Base-by-base conservation (phyloP, 2,113 vertebrate species). In the Strigops habroptila region DNA sequence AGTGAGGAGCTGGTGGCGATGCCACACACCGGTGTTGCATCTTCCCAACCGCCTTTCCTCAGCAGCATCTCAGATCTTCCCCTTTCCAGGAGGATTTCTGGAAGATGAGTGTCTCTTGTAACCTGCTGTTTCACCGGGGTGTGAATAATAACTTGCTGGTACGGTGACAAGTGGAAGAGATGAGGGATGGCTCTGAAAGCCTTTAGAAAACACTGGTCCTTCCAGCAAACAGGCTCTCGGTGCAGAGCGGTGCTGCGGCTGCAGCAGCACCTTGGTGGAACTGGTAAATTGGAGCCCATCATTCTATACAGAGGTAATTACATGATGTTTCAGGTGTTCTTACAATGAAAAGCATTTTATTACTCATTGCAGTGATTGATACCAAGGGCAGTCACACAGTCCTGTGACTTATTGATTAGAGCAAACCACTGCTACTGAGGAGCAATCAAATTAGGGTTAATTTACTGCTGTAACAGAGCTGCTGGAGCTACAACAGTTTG, bases 391-490 rank as follows among this genome's bases (percentile, higher is more conserved):
- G 77, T 55, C 77, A 14, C 90, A 70, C 89, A 92, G 64, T 53
- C 74, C 51, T 30, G 74, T 91, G 88, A 91, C 83, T 95, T 96
- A 94, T 92, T 87, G 91, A 91, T 92, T 21, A 62, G 80, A 88
- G 80, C 6, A 3, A 95, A 74, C 10, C 9, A 37, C 88, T 65
- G 86, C 68, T 78, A 37, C 77, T 13, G 67, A 68, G 88, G 25
- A 65, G 84, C 83, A 86, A 94, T 94, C 76, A 76, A 93, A 92
- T 94, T 91, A 94, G 86, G 81, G 80, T 79, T 95, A 84, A 93
- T 92, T 94, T 48, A 65, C 86, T 82, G 35, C 92, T 69, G 80
- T 81, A 87, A 86, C 8, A 82, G 86, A 95, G 82, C 88, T 75
- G 75, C 60, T 71, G 8, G 48, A 71, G 68, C 76, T 64, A 12